A percentile compares a stretch with the other conserved stretches of the same genome.
These are phyloP conservation scores for Lepidurus apus DNA, from an alignment of 1,140 invertebrate genomes.

Conservation along the genomic window DNA sequence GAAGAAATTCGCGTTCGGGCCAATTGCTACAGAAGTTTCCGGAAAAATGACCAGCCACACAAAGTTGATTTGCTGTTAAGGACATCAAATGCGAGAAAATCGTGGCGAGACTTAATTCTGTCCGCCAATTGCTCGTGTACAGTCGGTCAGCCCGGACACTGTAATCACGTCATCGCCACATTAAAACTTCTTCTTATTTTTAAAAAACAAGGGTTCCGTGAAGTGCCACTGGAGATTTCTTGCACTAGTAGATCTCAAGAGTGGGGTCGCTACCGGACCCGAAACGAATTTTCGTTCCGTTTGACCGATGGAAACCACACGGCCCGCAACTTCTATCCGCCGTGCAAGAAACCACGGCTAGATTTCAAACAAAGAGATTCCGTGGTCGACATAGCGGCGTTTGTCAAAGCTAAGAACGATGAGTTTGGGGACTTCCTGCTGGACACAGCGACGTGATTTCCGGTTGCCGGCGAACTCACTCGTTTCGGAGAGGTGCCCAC, in stretches of 20 bases:
- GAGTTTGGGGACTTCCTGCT: conserved; percentile 7
- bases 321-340: background rate
- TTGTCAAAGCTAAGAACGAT: conserved; percentile 15
- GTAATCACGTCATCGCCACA: conserved; percentile 24
- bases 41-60: no score
- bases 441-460: background rate
- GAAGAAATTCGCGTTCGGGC: no score
- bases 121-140: background rate
- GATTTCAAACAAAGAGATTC: background rate
- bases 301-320: conserved; percentile 28
- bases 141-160: conserved; percentile 13
- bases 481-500: conserved; percentile 16
- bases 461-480: background rate
- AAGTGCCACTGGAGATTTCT: conserved; percentile 11
- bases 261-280: conserved; percentile 22
- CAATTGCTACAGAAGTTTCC: no score
- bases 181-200: conserved; percentile 22
- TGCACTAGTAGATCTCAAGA: conserved; percentile 3
- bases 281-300: conserved; percentile 25
- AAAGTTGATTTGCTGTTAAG: no score
- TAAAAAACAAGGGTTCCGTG: background rate
- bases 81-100: no score
- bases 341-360: background rate
- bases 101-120: no score
- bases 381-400: background rate